Evolutionary conservation across 2,888 invertebrate species (phyloP).

Genomic region (Watsonalla binaria): DNA sequence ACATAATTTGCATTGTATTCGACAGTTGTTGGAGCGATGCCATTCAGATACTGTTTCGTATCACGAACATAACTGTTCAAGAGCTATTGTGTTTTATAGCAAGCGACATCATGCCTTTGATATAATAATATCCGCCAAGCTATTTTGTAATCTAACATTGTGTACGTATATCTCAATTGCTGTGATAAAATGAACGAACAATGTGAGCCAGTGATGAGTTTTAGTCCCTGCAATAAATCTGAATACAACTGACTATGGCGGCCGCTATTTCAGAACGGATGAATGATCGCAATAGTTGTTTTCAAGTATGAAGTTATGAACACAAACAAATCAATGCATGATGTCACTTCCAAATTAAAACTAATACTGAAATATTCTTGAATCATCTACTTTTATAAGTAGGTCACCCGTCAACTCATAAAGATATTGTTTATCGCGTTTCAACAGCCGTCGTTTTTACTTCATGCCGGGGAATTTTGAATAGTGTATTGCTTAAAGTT

Average conservation of each 20-base stretch:
- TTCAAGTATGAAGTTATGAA: conserved; percentile 29
- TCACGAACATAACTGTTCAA: not conserved
- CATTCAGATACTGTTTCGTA: not conserved
- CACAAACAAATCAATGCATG: not conserved
- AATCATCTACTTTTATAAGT: not conserved
- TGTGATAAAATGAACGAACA: conserved; percentile 11
- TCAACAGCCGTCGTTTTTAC: not conserved
- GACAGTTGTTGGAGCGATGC: conserved; percentile 16
- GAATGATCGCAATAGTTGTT: conserved; percentile 16
- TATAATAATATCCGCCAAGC: not conserved
- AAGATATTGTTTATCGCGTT: not conserved
- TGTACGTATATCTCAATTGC: conserved; percentile 21
- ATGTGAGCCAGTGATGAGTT: conserved; percentile 12
- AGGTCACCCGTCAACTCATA: not conserved
- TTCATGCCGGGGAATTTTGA: not conserved
- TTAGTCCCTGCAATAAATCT: conserved; percentile 12
- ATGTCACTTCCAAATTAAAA: not conserved
- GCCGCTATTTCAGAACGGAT: conserved; percentile 18
- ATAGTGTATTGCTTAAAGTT: too few relatives aligned
- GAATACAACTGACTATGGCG: conserved; percentile 18
- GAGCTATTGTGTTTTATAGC: not conserved
- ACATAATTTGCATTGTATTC: conserved; percentile 17
- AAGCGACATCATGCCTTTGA: not conserved
- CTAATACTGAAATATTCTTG: not conserved
- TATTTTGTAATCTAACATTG: conserved; percentile 6